A percentile compares a stretch with the other conserved stretches of the same genome.
Evolutionary conservation across 2,113 vertebrate species (phyloP).

Genomic region (Labrus mixtus): DNA sequence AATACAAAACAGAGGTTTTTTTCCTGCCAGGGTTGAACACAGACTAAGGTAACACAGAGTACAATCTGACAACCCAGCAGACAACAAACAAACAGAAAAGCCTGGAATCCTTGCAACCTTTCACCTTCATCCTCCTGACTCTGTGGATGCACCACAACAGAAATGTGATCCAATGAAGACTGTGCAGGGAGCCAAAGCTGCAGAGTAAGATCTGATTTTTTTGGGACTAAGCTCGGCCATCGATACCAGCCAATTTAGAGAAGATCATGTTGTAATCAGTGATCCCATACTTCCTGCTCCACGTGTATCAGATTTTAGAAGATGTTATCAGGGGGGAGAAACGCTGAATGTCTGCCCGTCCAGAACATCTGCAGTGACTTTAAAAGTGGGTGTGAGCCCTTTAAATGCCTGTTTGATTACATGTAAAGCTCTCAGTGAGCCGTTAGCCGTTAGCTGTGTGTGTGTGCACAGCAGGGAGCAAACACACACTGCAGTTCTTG

Average conservation of each 20-base stretch:
- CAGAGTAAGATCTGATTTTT: slow-evolving; percentile 2
- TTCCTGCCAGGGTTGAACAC: not conserved
- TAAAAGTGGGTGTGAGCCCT: slow-evolving; percentile 15
- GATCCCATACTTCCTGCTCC: not conserved
- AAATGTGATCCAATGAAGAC: slow-evolving; percentile 9
- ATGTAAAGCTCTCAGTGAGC: slow-evolving; percentile 4
- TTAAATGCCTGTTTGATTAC: slow-evolving; percentile 26
- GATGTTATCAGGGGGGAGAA: not conserved
- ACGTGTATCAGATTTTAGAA: not conserved
- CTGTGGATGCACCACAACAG: not conserved
- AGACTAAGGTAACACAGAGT: not conserved
- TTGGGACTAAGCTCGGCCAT: not conserved
- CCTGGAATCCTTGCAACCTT: slow-evolving; percentile 26
- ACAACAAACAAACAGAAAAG: slow-evolving; percentile 8
- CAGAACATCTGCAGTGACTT: slow-evolving; percentile 38
- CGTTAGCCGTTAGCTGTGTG: not conserved
- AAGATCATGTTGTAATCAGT: slow-evolving; percentile 3
- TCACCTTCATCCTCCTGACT: slow-evolving; percentile 15
- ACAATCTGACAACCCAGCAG: not conserved
- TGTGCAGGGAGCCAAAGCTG: slow-evolving; percentile 33
- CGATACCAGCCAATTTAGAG: slow-evolving; percentile 2
- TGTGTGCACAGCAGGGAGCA: slow-evolving; percentile 23
- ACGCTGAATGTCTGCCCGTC: not conserved
- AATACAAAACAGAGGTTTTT: not conserved
- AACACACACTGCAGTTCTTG: slow-evolving; percentile 34